phyloP scores from a whole-genome alignment of 2,113 vertebrate genomes.

The Microcebus murinus region DNA sequence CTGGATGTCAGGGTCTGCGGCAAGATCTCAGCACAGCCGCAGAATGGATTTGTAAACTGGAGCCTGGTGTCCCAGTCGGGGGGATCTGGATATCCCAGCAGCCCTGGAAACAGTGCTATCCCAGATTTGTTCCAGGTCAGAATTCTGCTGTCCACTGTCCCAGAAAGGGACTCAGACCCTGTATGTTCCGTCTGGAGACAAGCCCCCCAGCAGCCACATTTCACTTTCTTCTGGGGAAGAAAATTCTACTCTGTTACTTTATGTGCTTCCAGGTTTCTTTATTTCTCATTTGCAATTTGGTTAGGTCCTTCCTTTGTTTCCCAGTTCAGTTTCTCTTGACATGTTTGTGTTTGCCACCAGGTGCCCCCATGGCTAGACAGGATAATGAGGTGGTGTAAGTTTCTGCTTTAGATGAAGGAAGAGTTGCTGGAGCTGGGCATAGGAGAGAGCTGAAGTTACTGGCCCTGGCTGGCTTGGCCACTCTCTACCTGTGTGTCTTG shows the following conservation, averaged over 20 bases:
- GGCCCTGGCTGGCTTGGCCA: background rate
- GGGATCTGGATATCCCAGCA: background rate
- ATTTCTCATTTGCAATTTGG: background rate
- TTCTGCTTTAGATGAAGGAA: background rate
- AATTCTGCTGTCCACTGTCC: background rate
- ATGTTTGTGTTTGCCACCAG: background rate
- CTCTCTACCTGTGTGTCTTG: background rate
- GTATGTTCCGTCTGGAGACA: background rate
- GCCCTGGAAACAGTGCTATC: background rate
- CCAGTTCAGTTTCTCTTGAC: background rate
- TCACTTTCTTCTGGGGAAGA: background rate
- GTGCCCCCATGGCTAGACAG: background rate
- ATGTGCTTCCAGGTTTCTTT: background rate
- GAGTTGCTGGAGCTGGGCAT: background rate
- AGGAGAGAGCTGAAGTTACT: background rate
- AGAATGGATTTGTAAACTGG: background rate
- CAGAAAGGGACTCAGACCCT: background rate
- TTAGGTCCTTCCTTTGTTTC: constrained; percentile 34
- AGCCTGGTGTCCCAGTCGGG: background rate
- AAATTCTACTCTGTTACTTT: background rate
- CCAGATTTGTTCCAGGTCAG: background rate
- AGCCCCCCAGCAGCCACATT: background rate
- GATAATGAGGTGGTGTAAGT: background rate
- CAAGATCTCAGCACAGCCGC: background rate
- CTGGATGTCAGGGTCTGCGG: background rate